Base-by-base conservation (phyloP, 2,888 invertebrate genomes). In the Drosophila meridionalis region DNA sequence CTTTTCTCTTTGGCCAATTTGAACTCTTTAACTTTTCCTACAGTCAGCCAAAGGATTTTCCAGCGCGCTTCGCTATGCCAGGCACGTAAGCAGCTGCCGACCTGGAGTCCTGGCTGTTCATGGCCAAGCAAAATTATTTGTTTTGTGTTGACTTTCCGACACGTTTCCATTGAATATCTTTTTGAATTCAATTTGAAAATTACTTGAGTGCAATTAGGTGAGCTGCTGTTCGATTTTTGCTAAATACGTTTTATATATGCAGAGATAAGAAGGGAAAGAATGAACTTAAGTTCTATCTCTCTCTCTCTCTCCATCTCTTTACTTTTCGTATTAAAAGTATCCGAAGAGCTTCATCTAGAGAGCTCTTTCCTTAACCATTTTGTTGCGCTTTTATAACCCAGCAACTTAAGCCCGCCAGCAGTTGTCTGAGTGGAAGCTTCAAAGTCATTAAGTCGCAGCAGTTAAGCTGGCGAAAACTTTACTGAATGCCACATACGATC, bases 391-490 rank as follows among this genome's bases (percentile, higher is more conserved):
- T 67, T 45, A 55, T 38, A 45, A 3, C 66, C 40, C 32, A 5
- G 9, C 11, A 3, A 14, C 55, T n/a, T 45, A 3, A 45, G 26
- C 2, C 45, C 4, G 28, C 47, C 47, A 45, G 20, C 42, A 69
- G 36, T 69, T 45, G 47, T 28, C 32, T 34, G 11, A 14, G 32
- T 52, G 55, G 43, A 57, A 67, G 59, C 70, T 75, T 72, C 58
- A 65, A 75, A 81, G 75, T 83, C 82, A 81, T 81, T 81, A 83
- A 81, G 61, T 55, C 61, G 30, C n/a, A 12, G 60, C 34, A 60
- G 60, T 69, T 69, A 53, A 68, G 50, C 42, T 38, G 32, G 26
- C 30, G 48, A 40, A 48, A 68, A 69, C n/a, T 68, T 58, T 48
- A 50, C n/a, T 58, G 20, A 34, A 9, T 52, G 60, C 69, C 45